phyloP scores from a whole-genome alignment of 1,140 invertebrate genomes.

The Drosophila prosaltans region DNA sequence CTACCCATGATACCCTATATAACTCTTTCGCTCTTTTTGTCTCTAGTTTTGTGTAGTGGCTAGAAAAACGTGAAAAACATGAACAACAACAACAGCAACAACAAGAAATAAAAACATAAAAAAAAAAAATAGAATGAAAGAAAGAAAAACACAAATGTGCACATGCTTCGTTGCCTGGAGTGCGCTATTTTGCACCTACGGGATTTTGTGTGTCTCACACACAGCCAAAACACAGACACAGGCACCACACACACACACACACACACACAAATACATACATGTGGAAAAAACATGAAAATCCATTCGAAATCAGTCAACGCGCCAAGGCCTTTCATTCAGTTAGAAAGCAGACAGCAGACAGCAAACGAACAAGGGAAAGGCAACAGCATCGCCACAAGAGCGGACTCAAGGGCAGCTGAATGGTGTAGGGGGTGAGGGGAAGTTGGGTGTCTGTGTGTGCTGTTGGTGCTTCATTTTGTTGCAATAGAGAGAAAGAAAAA shows the following conservation, averaged over 20 bases:
- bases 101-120: conserved; percentile 5
- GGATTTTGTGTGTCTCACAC: conserved; percentile 54
- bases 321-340: conserved; percentile 77
- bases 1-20: not conserved
- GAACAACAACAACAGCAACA: not conserved
- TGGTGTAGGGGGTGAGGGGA: not conserved
- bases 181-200: conserved; percentile 79
- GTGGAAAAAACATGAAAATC: conserved; percentile 63
- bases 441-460: not conserved
- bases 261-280: conserved; percentile 30
- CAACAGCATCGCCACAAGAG: not conserved
- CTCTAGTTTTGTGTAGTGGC: conserved; percentile 14
- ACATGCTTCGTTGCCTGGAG: conserved; percentile 74
- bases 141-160: conserved; percentile 62
- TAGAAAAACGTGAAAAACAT: conserved; percentile 9
- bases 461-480: conserved; percentile 18
- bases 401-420: conserved; percentile 22
- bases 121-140: conserved; percentile 18
- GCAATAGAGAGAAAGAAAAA: not conserved
- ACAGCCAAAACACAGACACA: conserved; percentile 27
- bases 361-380: conserved; percentile 23
- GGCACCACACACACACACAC: conserved; percentile 7
- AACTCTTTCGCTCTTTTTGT: not conserved
- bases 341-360: conserved; percentile 67
- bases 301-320: conserved; percentile 79